A percentile compares a stretch with the other conserved stretches of the same genome.
Conservation (phyloP, 2,113 vertebrate genomes). For the Bubalus kerabau region DNA sequence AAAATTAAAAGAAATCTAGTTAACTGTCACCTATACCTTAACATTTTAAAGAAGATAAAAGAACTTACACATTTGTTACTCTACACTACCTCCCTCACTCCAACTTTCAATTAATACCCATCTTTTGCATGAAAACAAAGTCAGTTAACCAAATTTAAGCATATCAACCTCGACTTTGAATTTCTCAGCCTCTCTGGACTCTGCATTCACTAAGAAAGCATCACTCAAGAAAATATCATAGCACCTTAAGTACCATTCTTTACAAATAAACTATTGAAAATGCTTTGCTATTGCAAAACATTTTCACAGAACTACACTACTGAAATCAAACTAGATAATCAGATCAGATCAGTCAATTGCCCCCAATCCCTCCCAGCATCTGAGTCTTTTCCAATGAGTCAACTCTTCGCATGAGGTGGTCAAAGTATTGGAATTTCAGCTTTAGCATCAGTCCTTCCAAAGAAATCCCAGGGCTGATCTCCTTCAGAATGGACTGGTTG, state of each 20-base stretch:
- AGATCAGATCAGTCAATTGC: too few species aligned
- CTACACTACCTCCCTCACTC: neutral
- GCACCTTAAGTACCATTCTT: neutral
- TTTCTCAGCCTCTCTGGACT: neutral
- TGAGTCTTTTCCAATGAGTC: too few species aligned
- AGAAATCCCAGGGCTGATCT: too few species aligned
- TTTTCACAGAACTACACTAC: neutral
- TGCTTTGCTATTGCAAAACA: neutral
- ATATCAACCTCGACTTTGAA: neutral
- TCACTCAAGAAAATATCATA: neutral
- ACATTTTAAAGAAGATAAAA: constrained; percentile 3
- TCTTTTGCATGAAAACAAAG: neutral
- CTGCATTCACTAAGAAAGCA: neutral
- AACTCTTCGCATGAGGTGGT: too few species aligned
- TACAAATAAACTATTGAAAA: constrained; percentile 9
- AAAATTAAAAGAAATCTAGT: neutral
- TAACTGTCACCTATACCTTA: neutral
- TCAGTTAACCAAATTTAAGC: neutral
- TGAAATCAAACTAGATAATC: neutral
- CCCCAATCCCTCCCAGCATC: too few species aligned
- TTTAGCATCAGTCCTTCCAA: too few species aligned
- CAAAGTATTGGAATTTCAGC: too few species aligned
- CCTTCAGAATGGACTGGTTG: too few species aligned
- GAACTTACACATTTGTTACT: neutral
- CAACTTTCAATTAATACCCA: neutral